Base-by-base conservation (phyloP, 1,140 invertebrate genomes). In the Trypoxylus dichotomus region DNA sequence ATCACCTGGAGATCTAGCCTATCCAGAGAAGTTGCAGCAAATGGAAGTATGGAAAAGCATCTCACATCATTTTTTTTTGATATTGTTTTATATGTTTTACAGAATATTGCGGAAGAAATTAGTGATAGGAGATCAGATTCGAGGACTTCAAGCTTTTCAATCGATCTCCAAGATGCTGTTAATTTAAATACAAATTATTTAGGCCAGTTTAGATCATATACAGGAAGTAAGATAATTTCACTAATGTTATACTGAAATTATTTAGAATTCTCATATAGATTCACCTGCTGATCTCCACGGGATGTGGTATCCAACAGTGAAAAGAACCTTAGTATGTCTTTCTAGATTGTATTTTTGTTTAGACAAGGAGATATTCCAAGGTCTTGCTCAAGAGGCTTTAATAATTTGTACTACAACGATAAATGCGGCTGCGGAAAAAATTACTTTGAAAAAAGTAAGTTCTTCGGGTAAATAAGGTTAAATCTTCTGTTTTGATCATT, bases 301-400 rank as follows among this genome's bases (percentile, higher is more conserved):
- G 0, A 98, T 99, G 97, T 99, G 98, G 98, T 99, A 99, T 88
- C 98, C 98, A 0, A 98, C 96, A 0, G 96, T 99, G 0, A 89
- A 98, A 15, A 88, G 98, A 73, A 98, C 98, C 0, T 86, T 99
- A 8, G 94, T 99, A 27, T 99, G 97, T 83, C 87, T 99, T 1
- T 98, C 97, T 0, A 93, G 98, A 80, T 88, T 99, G 0, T 99
- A 98, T 87, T 90, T 97, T 76, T 99, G 97, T 86, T 91, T 99
- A 6, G 98, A 99, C 87, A 92, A 93, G 81, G 92, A 94, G 77
- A 98, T 98, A 41, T 99, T 99, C 86, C 96, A 99, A 88, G 95
- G 96, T 0, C 86, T 99, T 13, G 98, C 97, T 2, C 97, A 98
- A 85, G 98, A 99, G 88, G 95, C 97, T 0, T 91, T 99, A 21